Percentiles rank a stretch among this genome's conserved stretches.
Evolutionary conservation across 2,888 invertebrate genomes (phyloP).

Genomic region (Emmelina monodactyla): DNA sequence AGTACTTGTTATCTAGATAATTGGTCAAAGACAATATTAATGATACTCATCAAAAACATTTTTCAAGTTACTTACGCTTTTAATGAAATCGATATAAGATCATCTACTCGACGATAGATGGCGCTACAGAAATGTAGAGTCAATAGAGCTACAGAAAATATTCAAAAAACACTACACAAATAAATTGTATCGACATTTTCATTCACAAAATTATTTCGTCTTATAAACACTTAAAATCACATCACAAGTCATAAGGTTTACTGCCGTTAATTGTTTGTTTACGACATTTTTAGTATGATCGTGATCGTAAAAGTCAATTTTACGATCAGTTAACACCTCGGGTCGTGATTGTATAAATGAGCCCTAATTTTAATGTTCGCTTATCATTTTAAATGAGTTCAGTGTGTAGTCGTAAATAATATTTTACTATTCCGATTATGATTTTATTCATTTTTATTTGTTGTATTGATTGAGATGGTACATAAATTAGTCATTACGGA

Average conservation of each 20-base stretch:
- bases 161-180: too few relatives aligned
- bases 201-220: too few relatives aligned
- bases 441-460: too few relatives aligned
- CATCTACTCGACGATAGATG: slow-evolving; percentile 39
- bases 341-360: slow-evolving; percentile 36
- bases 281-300: slow-evolving; percentile 56
- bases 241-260: slow-evolving; percentile 26
- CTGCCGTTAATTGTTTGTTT: slow-evolving; percentile 55
- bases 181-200: too few relatives aligned
- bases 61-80: slow-evolving; percentile 27
- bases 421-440: too few relatives aligned
- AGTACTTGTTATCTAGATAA: too few relatives aligned
- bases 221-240: too few relatives aligned
- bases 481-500: too few relatives aligned
- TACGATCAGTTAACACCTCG: slow-evolving; percentile 55
- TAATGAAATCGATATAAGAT: not conserved
- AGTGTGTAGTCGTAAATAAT: not conserved
- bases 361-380: slow-evolving; percentile 26
- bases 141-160: not conserved
- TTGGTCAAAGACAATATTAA: too few relatives aligned
- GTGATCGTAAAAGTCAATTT: slow-evolving; percentile 55
- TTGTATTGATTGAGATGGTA: too few relatives aligned
- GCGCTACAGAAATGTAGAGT: too few relatives aligned
- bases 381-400: slow-evolving; percentile 35
- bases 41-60: too few relatives aligned